Percentiles rank a stretch among this genome's conserved stretches.
Conservation (phyloP, 2,888 invertebrate species). For the Apamea crenata region DNA sequence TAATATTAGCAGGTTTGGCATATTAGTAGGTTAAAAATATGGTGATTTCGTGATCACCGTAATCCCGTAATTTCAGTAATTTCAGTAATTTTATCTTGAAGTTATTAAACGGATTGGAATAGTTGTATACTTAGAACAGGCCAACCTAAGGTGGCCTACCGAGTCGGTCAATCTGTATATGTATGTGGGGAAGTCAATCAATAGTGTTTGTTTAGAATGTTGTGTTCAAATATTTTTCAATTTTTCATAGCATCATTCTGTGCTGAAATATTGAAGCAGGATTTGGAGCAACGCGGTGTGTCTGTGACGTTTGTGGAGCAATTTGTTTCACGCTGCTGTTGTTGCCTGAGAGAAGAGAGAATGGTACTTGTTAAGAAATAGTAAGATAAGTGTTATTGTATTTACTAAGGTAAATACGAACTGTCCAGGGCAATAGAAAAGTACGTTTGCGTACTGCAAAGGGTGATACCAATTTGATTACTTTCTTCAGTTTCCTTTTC, state of each 20-base stretch:
- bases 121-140: neutral
- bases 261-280: constrained; percentile 35
- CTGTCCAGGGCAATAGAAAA: neutral
- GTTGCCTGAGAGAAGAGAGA: neutral
- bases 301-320: constrained; percentile 42
- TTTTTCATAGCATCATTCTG: constrained; percentile 26
- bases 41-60: too few species aligned
- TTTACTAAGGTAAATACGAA: neutral
- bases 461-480: neutral
- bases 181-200: constrained; percentile 36
- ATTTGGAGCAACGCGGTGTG: constrained; percentile 29
- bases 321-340: constrained; percentile 28
- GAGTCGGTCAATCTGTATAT: neutral
- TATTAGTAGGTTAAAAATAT: neutral
- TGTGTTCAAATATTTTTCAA: constrained; percentile 38
- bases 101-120: too few species aligned
- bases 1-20: too few species aligned
- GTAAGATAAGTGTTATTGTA: neutral
- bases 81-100: neutral
- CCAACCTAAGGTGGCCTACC: too few species aligned
- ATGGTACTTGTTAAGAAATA: neutral
- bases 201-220: constrained; percentile 33
- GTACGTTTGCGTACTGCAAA: neutral
- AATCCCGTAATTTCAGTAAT: too few species aligned
- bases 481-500: neutral